These are phyloP conservation scores for Frieseomelitta varia DNA, from an alignment of 1,140 invertebrate genomes.

Conservation along the genomic window DNA sequence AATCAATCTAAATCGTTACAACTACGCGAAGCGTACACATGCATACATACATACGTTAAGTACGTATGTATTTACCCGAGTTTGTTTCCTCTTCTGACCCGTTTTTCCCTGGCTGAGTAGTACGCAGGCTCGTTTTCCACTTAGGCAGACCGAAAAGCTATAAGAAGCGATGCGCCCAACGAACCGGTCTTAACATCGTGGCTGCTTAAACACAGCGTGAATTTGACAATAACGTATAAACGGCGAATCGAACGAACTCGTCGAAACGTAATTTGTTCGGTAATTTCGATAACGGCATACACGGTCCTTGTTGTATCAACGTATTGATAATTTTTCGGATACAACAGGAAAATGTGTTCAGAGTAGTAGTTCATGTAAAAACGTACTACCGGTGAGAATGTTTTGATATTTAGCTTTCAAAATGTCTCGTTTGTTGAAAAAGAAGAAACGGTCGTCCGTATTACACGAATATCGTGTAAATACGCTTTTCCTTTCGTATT, in stretches of 20 bases:
- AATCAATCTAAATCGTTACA: conserved; percentile 14
- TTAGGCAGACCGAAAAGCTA: neutral
- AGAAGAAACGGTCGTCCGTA: neutral
- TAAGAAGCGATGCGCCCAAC: conserved; percentile 49
- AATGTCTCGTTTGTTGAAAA: neutral
- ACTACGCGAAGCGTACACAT: conserved; percentile 17
- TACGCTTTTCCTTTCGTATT: neutral
- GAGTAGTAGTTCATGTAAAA: neutral
- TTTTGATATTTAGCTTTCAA: neutral
- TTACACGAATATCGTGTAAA: neutral
- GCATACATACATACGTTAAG: too few species aligned
- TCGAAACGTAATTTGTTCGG: neutral
- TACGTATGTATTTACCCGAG: neutral
- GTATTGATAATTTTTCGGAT: neutral
- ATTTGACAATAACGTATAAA: neutral
- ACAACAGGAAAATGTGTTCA: neutral
- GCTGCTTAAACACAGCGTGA: conserved; percentile 28
- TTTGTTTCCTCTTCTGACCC: neutral
- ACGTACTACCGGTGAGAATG: neutral
- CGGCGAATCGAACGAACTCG: neutral
- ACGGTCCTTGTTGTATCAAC: neutral
- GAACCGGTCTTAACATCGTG: conserved; percentile 38
- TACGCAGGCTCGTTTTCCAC: neutral
- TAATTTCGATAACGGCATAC: neutral
- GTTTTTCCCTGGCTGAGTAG: neutral